These are phyloP conservation scores for Drosophila paucipuncta DNA, from an alignment of 2,888 invertebrate species.

Conservation along the genomic window DNA sequence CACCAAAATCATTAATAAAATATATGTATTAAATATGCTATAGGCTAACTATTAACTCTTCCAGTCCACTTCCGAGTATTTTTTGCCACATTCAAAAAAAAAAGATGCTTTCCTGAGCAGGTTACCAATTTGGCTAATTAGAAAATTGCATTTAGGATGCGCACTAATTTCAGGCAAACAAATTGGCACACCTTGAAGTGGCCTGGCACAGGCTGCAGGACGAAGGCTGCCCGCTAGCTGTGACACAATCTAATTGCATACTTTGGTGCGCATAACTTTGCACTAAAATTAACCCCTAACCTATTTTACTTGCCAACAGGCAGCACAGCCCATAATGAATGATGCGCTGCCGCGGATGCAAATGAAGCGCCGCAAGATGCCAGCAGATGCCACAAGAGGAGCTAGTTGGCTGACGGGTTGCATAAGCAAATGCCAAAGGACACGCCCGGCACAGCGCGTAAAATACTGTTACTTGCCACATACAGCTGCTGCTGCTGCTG, in stretches of 20 bases:
- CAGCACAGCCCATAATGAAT: conserved; percentile 69
- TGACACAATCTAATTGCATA: conserved; percentile 79
- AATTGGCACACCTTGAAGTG: conserved; percentile 57
- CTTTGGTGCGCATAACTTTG: conserved; percentile 80
- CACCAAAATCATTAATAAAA: background rate
- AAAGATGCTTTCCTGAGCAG: background rate
- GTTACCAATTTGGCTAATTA: conserved; percentile 65
- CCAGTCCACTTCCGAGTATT: background rate
- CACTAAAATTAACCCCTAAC: conserved; percentile 82
- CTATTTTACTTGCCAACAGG: conserved; percentile 66
- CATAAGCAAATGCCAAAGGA: conserved; percentile 74
- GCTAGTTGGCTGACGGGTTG: conserved; percentile 24
- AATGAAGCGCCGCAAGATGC: conserved; percentile 70
- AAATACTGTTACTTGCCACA: conserved; percentile 48
- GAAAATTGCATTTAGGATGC: conserved; percentile 74
- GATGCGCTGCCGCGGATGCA: conserved; percentile 69
- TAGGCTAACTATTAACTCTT: background rate
- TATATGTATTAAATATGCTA: background rate
- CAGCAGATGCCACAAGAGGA: conserved; percentile 40
- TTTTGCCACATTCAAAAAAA: background rate
- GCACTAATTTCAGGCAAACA: conserved; percentile 72
- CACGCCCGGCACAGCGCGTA: conserved; percentile 65
- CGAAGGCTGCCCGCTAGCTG: conserved; percentile 48
- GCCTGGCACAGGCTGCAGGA: conserved; percentile 5
- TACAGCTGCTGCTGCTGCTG: conserved; percentile 3